Conservation (phyloP, 2,113 vertebrate genomes). For the Mustelus asterias region DNA sequence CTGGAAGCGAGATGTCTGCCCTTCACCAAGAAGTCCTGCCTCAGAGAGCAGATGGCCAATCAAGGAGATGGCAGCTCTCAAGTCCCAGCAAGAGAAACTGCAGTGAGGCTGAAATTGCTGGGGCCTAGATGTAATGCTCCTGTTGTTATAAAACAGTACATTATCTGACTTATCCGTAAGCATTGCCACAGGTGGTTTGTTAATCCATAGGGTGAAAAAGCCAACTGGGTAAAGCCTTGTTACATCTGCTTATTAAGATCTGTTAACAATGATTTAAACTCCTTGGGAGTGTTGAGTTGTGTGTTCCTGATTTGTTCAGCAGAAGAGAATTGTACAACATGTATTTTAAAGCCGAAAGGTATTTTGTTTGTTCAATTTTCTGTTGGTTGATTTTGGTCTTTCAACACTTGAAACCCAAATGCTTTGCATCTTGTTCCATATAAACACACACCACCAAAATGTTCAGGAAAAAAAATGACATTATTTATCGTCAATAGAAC, state of each 20-base stretch:
- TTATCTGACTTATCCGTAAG: background rate
- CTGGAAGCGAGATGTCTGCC: background rate
- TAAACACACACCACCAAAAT: background rate
- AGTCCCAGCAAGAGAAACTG: background rate
- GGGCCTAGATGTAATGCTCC: background rate
- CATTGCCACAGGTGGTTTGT: background rate
- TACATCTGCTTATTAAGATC: background rate
- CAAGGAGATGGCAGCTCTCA: background rate
- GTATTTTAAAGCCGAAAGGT: background rate
- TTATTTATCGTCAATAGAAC: slow-evolving; percentile 6
- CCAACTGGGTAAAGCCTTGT: background rate
- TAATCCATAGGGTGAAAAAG: background rate
- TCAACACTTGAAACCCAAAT: background rate
- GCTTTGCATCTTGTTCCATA: background rate
- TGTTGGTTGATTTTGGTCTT: slow-evolving; percentile 11
- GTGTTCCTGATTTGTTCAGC: slow-evolving; percentile 11
- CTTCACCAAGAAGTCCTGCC: background rate
- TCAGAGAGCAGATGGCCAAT: background rate
- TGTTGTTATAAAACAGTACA: background rate
- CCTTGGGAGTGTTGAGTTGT: background rate
- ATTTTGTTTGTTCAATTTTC: background rate
- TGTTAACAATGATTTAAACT: background rate
- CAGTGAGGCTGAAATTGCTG: background rate
- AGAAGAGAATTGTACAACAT: background rate
- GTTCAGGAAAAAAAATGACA: background rate